Percentiles rank a stretch among this genome's conserved stretches.
phyloP scores from a whole-genome alignment of 1,140 invertebrate species.

The Tetramorium simillimum region DNA sequence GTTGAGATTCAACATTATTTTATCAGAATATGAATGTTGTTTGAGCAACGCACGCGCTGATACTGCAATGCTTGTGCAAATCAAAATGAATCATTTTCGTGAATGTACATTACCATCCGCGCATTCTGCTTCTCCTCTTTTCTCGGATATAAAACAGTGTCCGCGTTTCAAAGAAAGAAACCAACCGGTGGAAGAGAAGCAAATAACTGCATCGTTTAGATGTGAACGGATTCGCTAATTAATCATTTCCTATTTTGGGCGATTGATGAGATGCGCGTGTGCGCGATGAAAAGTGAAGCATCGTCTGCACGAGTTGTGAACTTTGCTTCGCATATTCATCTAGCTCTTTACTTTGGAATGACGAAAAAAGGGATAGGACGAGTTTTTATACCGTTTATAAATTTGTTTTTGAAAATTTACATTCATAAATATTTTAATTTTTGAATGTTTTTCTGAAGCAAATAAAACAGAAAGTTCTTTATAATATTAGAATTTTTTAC shows the following conservation, averaged over 20 bases:
- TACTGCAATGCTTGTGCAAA: background rate
- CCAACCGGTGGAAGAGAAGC: background rate
- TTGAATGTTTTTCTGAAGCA: background rate
- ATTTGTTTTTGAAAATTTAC: background rate
- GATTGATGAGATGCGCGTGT: background rate
- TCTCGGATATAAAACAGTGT: background rate
- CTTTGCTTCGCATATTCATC: background rate
- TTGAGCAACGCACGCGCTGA: background rate
- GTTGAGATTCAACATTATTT: background rate
- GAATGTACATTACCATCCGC: background rate
- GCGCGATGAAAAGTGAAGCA: background rate
- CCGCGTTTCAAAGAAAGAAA: slow-evolving; percentile 4
- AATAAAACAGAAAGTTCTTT: background rate
- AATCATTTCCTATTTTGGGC: slow-evolving; percentile 41
- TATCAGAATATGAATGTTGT: background rate
- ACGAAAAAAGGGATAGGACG: background rate
- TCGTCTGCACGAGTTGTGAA: background rate
- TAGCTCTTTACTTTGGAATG: background rate
- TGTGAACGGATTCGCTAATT: slow-evolving; percentile 59
- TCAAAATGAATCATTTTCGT: slow-evolving; percentile 7
- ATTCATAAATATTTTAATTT: background rate
- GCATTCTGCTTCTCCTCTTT: background rate
- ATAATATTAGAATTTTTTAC: background rate
- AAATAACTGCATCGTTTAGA: background rate
- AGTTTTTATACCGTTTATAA: background rate